Evolutionary conservation across 1,140 invertebrate species (phyloP), one percentile per base, ranked within the genome.

Genomic region (Drosophila albomicans): DNA sequence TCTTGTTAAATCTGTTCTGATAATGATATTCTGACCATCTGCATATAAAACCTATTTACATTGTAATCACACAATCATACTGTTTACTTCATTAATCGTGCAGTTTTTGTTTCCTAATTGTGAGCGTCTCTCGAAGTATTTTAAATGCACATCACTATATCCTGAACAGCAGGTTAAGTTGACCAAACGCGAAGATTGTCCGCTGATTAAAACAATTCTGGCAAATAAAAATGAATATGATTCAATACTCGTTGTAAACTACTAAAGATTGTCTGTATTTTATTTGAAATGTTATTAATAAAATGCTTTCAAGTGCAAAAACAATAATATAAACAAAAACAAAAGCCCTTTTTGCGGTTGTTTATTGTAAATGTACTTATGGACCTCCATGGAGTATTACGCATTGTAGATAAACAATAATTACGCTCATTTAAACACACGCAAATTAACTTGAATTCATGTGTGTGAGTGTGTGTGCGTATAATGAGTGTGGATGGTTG

Each of bases 341-440:
- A 54, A 43, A 59, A 25, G 54, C 25, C 35, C 49, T 51, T 30
- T 51, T 49, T 59, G 64, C 35, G 58, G 38, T 48, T 59, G 58
- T 35, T 52, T 68, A 59, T 78, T 71, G 28, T 65, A 62, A 62
- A 61, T 78, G 48, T 46, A 75, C 56, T 75, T 54, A 62, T 72
- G 74, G 52, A 43, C 13, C 62, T 46, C 28, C 32, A 32, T 57
- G 61, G 49, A 56, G 62, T 52, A 54, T 71, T 52, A 59, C 25
- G 45, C 68, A 82, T 71, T 75, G 84, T 75, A 88, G 84, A 88
- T 87, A 87, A 87, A 87, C 84, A 87, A 87, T 87, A 87, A 87
- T 87, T 82, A 87, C 84, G 77, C 73, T 88, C 73, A 87, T 88
- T 87, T 88, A 82, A 87, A 75, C 84, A 84, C 67, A 78, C 77